Evolutionary conservation across 2,113 vertebrate species (phyloP), one percentile per base, ranked within the genome.

Genomic region (Salminus brasiliensis): DNA sequence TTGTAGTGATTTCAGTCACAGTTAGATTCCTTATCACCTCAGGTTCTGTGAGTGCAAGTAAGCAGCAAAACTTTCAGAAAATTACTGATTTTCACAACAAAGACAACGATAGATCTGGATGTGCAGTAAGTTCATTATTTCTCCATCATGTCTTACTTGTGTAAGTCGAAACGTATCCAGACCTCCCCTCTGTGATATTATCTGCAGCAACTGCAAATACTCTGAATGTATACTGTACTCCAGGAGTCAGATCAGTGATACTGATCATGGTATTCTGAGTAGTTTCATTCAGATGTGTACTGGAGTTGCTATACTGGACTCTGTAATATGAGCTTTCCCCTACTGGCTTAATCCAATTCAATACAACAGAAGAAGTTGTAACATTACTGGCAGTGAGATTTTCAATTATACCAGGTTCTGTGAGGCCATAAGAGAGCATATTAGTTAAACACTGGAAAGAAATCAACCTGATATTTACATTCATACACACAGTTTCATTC

Each of bases 221-320:
- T 27, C 13, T 72, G 49, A 85, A 68, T 25, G 21, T 78, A 71
- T 83, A 85, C 53, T 32, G 9, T 7, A 72, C 4, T 80, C 89
- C 89, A 79, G 90, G 68, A 39, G 0, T 83, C 74, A 89, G 73
- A 27, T 0, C 7, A 80, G 25, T 45, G 47, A 86, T 53, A 10
- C 27, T 77, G 15, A 83, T 57, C 5, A 4, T 21, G 18, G 68
- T 63, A 9, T 41, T 23, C 16, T 15, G 21, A 25, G 66, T 57
- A 7, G 8, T 9, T 23, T 0, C 2, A 57, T 4, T 70, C 47
- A 72, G 6, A 10, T 9, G 2, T 2, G 3, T 23, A 72, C 11
- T 55, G 7, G 32, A 23, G 63, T 23, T 25, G 9, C 36, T 21
- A 78, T 36, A 80, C 16, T 84, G 18, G 60, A 84, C 62, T 63